Evolutionary conservation across 2,888 invertebrate species (phyloP).

Genomic region (Meteorus colon): DNA sequence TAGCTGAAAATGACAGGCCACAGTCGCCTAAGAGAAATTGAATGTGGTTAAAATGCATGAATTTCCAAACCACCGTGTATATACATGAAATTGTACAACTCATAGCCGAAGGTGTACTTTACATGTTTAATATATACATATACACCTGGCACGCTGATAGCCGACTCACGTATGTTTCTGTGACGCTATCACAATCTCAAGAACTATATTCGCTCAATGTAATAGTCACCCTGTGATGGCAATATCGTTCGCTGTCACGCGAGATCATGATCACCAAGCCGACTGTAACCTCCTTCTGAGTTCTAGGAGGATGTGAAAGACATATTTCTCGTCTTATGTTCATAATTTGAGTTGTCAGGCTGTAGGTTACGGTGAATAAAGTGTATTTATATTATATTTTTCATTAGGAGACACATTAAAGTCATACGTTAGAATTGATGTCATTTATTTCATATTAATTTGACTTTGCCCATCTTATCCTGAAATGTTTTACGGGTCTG

Average conservation of each 20-base stretch:
- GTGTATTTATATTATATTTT: too few species aligned
- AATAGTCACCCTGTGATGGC: slow-evolving; percentile 70
- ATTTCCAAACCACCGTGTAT: background rate
- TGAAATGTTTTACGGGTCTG: too few species aligned
- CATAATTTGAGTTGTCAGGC: slow-evolving; percentile 7
- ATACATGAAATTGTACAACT: background rate
- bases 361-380: too few species aligned
- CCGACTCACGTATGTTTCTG: slow-evolving; percentile 62
- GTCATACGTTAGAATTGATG: too few species aligned
- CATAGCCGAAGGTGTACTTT: background rate
- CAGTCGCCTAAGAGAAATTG: too few species aligned
- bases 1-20: too few species aligned
- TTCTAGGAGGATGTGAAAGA: slow-evolving; percentile 3
- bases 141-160: slow-evolving; percentile 20
- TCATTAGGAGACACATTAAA: too few species aligned
- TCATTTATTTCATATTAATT: too few species aligned
- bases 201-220: slow-evolving; percentile 65
- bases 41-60: too few species aligned
- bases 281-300: slow-evolving; percentile 56
- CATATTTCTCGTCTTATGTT: slow-evolving; percentile 30
- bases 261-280: slow-evolving; percentile 57
- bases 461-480: too few species aligned
- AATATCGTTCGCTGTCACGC: slow-evolving; percentile 68
- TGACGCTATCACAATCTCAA: slow-evolving; percentile 66
- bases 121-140: slow-evolving; percentile 23